A percentile compares a stretch with the other conserved stretches of the same genome.
Conservation (phyloP, 1,140 invertebrate species). For the Euborellia annulipes region DNA sequence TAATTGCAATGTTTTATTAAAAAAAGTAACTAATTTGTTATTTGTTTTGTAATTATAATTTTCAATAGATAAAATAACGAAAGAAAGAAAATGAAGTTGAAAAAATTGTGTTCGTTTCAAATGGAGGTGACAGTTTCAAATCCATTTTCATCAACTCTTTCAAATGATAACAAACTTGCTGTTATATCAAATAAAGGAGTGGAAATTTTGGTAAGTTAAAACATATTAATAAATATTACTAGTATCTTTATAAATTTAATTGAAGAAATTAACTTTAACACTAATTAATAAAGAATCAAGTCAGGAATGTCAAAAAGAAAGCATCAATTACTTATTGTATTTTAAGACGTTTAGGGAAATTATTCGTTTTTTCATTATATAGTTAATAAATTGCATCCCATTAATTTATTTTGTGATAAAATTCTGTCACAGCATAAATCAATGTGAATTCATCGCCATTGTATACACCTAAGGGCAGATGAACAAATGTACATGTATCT, state of each 20-base stretch:
- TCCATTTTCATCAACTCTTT: constrained; percentile 26
- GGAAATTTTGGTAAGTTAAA: constrained; percentile 26
- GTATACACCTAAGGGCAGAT: too few species aligned
- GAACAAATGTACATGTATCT: too few species aligned
- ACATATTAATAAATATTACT: neutral
- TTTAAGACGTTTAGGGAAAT: neutral
- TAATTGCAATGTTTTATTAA: too few species aligned
- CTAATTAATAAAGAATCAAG: neutral
- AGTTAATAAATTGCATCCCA: too few species aligned
- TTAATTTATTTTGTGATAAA: too few species aligned
- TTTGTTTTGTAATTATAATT: too few species aligned
- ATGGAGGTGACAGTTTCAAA: constrained; percentile 11
- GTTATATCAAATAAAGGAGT: constrained; percentile 25
- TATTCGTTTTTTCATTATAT: neutral
- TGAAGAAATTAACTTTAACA: neutral
- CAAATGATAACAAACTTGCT: constrained; percentile 27
- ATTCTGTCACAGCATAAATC: too few species aligned
- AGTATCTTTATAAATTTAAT: neutral
- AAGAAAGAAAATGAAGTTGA: too few species aligned
- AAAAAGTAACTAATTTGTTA: too few species aligned
- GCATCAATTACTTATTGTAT: neutral
- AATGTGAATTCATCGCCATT: too few species aligned
- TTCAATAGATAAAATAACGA: too few species aligned
- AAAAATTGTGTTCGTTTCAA: neutral
- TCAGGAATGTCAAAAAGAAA: neutral